Conservation (phyloP, 2,113 vertebrate genomes). For the Oncorhynchus nerka region DNA sequence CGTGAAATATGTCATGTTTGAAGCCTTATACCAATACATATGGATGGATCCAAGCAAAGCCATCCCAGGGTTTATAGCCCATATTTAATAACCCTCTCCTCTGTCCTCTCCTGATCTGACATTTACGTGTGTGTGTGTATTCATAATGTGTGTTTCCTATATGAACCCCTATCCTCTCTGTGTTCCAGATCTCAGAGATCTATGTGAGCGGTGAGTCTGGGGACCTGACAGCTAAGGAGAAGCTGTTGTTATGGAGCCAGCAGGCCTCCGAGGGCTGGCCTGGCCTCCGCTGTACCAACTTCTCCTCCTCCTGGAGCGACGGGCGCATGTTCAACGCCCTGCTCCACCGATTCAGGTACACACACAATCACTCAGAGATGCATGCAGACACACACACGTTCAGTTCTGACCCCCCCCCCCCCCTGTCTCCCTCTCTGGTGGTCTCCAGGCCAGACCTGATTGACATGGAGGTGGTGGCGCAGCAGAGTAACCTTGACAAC, state of each 20-base stretch:
- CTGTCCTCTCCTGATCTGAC: too few relatives aligned
- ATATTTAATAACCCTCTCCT: too few relatives aligned
- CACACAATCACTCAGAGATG: not conserved
- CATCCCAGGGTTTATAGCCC: too few relatives aligned
- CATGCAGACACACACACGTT: not conserved
- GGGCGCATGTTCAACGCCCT: slow-evolving; percentile 98
- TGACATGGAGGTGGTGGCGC: slow-evolving; percentile 90
- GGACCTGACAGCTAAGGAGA: slow-evolving; percentile 98
- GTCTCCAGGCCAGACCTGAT: slow-evolving; percentile 91
- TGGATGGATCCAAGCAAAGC: too few relatives aligned
- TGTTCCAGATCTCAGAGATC: slow-evolving; percentile 92
- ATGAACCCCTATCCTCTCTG: not conserved
- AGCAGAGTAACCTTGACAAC: slow-evolving; percentile 92
- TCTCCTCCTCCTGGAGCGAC: slow-evolving; percentile 93
- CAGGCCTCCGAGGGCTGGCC: slow-evolving; percentile 90
- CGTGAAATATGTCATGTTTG: too few relatives aligned
- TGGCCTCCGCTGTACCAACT: slow-evolving; percentile 93
- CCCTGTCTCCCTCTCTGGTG: not conserved
- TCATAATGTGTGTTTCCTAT: too few relatives aligned
- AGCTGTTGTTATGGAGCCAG: slow-evolving; percentile 94
- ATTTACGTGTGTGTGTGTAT: not conserved
- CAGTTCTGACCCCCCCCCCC: too few relatives aligned
- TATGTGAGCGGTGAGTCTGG: slow-evolving; percentile 94
- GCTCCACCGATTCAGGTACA: slow-evolving; percentile 95
- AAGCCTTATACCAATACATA: too few relatives aligned